Evolutionary conservation across 2,113 vertebrate species (phyloP), one percentile per base, ranked within the genome.

Genomic region (Mustela nigripes): DNA sequence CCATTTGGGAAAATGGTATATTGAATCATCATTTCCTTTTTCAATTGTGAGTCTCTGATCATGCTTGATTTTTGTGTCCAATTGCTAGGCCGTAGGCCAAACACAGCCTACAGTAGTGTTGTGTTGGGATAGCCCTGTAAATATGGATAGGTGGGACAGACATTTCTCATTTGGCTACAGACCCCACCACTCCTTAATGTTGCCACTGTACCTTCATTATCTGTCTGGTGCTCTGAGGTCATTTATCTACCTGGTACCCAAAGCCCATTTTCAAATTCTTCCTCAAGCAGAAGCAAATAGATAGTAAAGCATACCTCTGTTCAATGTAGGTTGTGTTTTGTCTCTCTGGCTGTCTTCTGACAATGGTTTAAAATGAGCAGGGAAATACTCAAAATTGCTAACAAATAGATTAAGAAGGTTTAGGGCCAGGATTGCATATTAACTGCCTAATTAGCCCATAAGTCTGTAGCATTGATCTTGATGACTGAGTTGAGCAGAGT

Each of bases 201-300:
- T 71, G 33, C 7, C 28, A 16, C 26, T 39, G 1, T 7, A 45
- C 65, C 18, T 76, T 76, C 33, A 11, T 86, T 74, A 39, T 48
- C 67, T 58, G 36, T 6, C 33, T 45, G 88, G 33, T 84, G 26
- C 6, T n/a, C 62, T 60, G 9, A 76, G 18, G 19, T 88, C 80
- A 33, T 80, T 94, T 94, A 21, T 86, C 45, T 88, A 8, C 15
- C 1, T 14, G 56, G 18, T 62, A 89, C 58, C 12, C 26, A 69
- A 87, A 95, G 50, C 24, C 42, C 62, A 12, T 92, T 89, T 85
- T 94, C 45, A 63, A n/a, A 87, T 92, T 86, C n/a, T 92, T 89
- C 22, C 63, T 65, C 21, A 50, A 86, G 92, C 60, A 78, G 94
- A 94, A 92, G n/a, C 60, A 86, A 39, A 79, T 33, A 58, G 48